Percentiles rank a stretch among this genome's conserved stretches.
phyloP scores from a whole-genome alignment of 2,113 vertebrate genomes.

The Poeciliopsis turrubarensis region DNA sequence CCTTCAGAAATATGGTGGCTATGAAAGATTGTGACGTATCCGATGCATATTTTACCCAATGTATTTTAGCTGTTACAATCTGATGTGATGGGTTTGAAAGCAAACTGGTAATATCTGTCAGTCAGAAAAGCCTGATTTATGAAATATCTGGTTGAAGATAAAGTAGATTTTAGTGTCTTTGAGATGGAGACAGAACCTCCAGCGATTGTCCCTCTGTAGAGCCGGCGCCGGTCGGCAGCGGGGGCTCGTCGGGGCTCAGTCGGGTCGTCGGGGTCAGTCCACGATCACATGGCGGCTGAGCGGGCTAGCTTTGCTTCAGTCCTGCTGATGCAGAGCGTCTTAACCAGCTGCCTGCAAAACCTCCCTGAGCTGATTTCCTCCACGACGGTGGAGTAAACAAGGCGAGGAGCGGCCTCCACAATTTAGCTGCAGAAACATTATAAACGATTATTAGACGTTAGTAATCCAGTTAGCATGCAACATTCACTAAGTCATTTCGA shows the following conservation, averaged over 20 bases:
- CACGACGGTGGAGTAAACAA: not conserved
- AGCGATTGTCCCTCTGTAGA: not conserved
- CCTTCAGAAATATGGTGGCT: too few relatives aligned
- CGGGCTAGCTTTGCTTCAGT: conserved; percentile 32
- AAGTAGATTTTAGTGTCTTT: not conserved
- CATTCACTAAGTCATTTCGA: not conserved
- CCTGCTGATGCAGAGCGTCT: conserved; percentile 38
- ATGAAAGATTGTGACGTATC: too few relatives aligned
- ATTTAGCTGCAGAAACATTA: not conserved
- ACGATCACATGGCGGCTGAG: conserved; percentile 58
- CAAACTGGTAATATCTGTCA: too few relatives aligned
- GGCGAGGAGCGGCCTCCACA: not conserved
- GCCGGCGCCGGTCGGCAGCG: not conserved
- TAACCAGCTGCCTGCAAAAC: conserved; percentile 29
- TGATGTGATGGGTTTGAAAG: too few relatives aligned
- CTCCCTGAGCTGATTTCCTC: conserved; percentile 53
- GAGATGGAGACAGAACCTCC: not conserved
- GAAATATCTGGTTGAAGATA: too few relatives aligned
- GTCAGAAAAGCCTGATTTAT: too few relatives aligned
- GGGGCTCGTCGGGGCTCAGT: not conserved
- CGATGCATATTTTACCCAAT: too few relatives aligned
- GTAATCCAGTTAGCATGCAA: not conserved
- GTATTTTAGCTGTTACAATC: too few relatives aligned
- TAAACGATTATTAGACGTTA: not conserved
- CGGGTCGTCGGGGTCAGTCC: conserved; percentile 20